Percentiles rank a stretch among this genome's conserved stretches.
phyloP scores from a whole-genome alignment of 2,113 vertebrate species.

The Sardina pilchardus region DNA sequence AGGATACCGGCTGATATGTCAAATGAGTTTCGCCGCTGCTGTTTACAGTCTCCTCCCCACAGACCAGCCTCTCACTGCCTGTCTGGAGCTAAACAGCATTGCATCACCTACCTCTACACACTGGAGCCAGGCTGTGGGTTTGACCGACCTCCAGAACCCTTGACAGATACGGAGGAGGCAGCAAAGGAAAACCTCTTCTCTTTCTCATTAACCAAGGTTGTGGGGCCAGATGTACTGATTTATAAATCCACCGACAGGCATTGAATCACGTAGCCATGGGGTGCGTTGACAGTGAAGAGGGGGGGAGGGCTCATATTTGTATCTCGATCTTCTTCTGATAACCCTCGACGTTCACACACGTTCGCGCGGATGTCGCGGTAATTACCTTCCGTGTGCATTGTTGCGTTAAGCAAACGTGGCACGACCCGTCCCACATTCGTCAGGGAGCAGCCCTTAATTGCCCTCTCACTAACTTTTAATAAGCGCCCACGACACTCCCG shows the following conservation, averaged over 20 bases:
- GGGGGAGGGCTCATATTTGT: neutral
- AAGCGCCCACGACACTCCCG: slow-evolving; percentile 39
- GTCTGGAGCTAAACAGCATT: neutral
- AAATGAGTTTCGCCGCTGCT: neutral
- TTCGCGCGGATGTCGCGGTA: slow-evolving; percentile 18
- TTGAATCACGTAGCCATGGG: neutral
- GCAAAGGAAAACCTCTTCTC: neutral
- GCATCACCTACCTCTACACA: neutral
- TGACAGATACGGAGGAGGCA: neutral
- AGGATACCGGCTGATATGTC: neutral
- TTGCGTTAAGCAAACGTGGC: slow-evolving; percentile 22
- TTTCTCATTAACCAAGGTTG: slow-evolving; percentile 14
- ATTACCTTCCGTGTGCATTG: slow-evolving; percentile 25
- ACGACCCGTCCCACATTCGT: slow-evolving; percentile 23
- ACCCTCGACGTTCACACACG: neutral
- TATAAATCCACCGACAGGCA: slow-evolving; percentile 13
- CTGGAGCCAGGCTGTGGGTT: neutral
- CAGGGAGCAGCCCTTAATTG: slow-evolving; percentile 54
- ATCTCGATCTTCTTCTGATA: neutral
- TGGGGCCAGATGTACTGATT: slow-evolving; percentile 22
- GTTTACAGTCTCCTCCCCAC: slow-evolving; percentile 16
- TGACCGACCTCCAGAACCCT: neutral
- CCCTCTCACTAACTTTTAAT: slow-evolving; percentile 56
- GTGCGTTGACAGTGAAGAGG: neutral
- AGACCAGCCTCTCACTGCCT: neutral